Conservation (phyloP, 1,140 invertebrate genomes). For the Neocloeon triangulifer region DNA sequence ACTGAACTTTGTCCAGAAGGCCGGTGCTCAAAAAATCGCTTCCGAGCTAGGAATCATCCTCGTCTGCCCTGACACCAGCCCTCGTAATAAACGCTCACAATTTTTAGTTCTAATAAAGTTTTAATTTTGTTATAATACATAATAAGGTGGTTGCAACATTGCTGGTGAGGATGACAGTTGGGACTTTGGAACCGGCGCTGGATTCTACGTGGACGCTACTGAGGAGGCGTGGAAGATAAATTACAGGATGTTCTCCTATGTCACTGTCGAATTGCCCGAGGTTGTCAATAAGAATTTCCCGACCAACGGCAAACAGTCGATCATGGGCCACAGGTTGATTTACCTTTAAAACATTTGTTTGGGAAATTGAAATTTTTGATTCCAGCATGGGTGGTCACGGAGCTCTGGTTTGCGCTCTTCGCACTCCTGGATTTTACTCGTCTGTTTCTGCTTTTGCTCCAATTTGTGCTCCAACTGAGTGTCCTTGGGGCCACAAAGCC, state of each 20-base stretch:
- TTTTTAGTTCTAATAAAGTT: neutral
- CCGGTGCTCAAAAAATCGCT: conserved; percentile 75
- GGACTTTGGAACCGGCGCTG: conserved; percentile 89
- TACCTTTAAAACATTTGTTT: conserved; percentile 4
- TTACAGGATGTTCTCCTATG: conserved; percentile 91
- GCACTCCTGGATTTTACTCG: conserved; percentile 74
- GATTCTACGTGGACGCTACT: conserved; percentile 89
- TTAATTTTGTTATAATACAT: conserved; percentile 1
- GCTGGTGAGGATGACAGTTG: conserved; percentile 73
- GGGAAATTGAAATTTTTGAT: conserved; percentile 12
- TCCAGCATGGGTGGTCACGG: conserved; percentile 94
- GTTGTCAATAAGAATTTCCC: conserved; percentile 56
- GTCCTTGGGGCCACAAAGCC: conserved; percentile 74
- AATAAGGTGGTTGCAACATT: conserved; percentile 54
- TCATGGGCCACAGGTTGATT: conserved; percentile 57
- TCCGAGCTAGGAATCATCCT: conserved; percentile 60
- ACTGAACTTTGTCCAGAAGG: conserved; percentile 89
- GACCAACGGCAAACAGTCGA: conserved; percentile 35
- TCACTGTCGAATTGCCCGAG: conserved; percentile 71
- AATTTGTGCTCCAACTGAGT: conserved; percentile 69
- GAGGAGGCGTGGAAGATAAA: conserved; percentile 79
- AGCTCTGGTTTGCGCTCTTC: conserved; percentile 73
- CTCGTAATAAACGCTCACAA: conserved; percentile 25
- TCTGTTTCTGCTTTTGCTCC: conserved; percentile 93
- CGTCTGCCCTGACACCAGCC: conserved; percentile 89